A percentile compares a stretch with the other conserved stretches of the same genome.
Conservation (phyloP, 2,113 vertebrate species). For the western clawed frog (Xenopus tropicalis) region DNA sequence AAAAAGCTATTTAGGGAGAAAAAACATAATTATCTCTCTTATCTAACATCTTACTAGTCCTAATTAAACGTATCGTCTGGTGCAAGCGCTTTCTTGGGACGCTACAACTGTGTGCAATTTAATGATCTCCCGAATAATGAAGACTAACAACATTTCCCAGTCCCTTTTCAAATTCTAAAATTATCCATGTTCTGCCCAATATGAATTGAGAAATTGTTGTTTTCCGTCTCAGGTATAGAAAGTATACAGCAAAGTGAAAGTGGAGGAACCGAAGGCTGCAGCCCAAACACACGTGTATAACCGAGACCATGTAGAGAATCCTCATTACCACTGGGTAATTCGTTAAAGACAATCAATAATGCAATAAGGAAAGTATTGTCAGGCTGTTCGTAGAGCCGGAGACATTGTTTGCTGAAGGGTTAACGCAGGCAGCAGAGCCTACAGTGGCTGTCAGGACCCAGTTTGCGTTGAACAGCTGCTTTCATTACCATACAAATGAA, state of each 20-base stretch:
- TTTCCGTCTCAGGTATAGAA: too few relatives aligned
- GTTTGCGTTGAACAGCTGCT: conserved; percentile 25
- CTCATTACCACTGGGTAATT: neutral
- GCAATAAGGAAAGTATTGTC: neutral
- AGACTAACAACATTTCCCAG: conserved; percentile 12
- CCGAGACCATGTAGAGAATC: neutral
- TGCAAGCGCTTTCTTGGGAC: neutral
- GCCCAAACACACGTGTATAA: neutral
- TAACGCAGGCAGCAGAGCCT: conserved; percentile 24
- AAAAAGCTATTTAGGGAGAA: conserved; percentile 23
- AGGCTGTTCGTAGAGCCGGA: neutral
- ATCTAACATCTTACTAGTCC: conserved; percentile 17
- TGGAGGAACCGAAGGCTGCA: neutral
- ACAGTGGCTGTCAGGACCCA: conserved; percentile 13
- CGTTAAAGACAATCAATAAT: neutral
- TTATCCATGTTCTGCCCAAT: neutral
- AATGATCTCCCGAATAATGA: conserved; percentile 34
- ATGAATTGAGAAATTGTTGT: too few relatives aligned
- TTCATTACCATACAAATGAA: conserved; percentile 42
- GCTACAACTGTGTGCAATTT: conserved; percentile 7
- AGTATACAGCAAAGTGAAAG: too few relatives aligned
- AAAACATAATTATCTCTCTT: conserved; percentile 31
- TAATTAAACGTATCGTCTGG: conserved; percentile 30
- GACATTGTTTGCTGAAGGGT: conserved; percentile 18
- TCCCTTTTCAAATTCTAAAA: neutral